Conservation (phyloP, 2,113 vertebrate species). For the Pteronura brasiliensis region DNA sequence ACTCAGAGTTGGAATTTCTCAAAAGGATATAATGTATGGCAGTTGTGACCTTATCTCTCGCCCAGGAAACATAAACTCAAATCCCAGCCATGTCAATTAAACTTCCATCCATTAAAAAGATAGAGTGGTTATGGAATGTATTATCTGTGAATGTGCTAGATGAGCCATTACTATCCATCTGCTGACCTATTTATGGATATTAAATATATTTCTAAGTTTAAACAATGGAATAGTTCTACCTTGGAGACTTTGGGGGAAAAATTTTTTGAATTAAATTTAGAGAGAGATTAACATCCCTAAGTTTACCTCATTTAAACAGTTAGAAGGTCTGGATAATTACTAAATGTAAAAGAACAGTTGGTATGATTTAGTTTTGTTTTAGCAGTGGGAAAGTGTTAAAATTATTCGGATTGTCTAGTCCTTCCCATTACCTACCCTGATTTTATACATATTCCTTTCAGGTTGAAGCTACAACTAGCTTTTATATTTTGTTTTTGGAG, state of each 20-base stretch:
- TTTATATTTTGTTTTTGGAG: not conserved
- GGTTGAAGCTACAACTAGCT: not conserved
- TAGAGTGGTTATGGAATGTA: not conserved
- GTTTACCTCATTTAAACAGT: slow-evolving; percentile 13
- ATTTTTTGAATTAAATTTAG: slow-evolving; percentile 25
- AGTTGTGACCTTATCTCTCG: not conserved
- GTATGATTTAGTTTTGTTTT: slow-evolving; percentile 4
- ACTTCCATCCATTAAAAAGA: not conserved
- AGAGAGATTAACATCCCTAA: not conserved
- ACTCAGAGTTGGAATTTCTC: slow-evolving; percentile 10
- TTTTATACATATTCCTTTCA: slow-evolving; percentile 22
- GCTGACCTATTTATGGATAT: not conserved
- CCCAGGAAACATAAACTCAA: not conserved
- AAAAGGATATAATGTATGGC: not conserved
- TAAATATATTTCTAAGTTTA: slow-evolving; percentile 32
- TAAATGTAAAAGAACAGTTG: not conserved
- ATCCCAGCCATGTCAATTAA: not conserved
- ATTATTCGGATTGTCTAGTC: not conserved
- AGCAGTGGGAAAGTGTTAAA: not conserved
- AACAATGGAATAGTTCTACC: not conserved
- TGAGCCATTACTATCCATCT: not conserved
- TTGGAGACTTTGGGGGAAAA: not conserved
- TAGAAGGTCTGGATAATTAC: not conserved
- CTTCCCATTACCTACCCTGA: not conserved
- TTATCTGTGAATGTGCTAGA: not conserved